phyloP scores from a whole-genome alignment of 2,797 vertebrate genomes.

The Amniataba percoides region DNA sequence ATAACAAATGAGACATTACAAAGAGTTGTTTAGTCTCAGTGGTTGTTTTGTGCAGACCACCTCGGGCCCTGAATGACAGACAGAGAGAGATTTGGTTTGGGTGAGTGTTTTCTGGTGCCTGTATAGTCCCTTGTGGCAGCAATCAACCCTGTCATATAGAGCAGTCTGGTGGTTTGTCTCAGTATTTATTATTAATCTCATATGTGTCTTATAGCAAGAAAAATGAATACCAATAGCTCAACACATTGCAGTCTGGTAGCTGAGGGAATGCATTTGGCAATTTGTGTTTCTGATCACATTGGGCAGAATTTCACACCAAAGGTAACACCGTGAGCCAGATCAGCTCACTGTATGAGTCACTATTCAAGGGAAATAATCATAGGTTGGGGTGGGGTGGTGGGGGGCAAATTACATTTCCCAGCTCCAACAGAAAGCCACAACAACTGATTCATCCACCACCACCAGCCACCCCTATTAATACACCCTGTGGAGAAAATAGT shows the following conservation, averaged over 20 bases:
- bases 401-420: constrained; percentile 27
- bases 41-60: constrained; percentile 71
- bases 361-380: constrained; percentile 30
- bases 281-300: constrained; percentile 10
- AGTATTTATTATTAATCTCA: constrained; percentile 57
- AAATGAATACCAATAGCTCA: constrained; percentile 10
- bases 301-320: constrained; percentile 10
- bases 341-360: not conserved
- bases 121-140: constrained; percentile 56
- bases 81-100: constrained; percentile 61
- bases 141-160: constrained; percentile 56
- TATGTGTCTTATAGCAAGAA: constrained; percentile 24
- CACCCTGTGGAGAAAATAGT: constrained; percentile 53
- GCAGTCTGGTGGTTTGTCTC: constrained; percentile 42
- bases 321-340: not conserved
- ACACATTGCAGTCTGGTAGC: not conserved
- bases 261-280: not conserved
- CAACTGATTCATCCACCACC: constrained; percentile 58
- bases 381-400: too few relatives aligned
- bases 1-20: constrained; percentile 72
- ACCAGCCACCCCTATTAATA: constrained; percentile 69
- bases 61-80: constrained; percentile 69
- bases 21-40: constrained; percentile 82
- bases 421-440: constrained; percentile 35
- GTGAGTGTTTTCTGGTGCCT: constrained; percentile 69